These are phyloP conservation scores for Ptycholaimellus sp. DNA, from an alignment of 2,888 invertebrate species.

Conservation along the genomic window DNA sequence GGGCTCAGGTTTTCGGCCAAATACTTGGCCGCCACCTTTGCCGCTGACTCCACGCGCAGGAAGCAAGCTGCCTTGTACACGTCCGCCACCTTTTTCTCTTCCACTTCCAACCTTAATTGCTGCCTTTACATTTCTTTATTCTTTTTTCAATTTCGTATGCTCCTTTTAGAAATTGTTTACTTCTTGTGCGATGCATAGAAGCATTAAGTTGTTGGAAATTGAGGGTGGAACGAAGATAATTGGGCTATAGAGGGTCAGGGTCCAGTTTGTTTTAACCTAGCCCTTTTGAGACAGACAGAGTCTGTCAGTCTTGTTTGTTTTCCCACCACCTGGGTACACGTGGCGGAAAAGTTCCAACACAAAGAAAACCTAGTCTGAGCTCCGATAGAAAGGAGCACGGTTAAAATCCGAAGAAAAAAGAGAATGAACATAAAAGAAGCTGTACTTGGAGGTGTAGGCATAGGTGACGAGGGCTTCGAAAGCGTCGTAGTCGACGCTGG, in stretches of 20 bases:
- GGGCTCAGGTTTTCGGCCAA: constrained; percentile 42
- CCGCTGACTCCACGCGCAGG: constrained; percentile 45
- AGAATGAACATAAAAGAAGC: background rate
- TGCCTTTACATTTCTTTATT: background rate
- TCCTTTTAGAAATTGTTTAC: no score
- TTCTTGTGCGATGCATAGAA: no score
- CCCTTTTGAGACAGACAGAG: no score
- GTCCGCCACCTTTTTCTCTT: constrained; percentile 40
- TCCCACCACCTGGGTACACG: background rate
- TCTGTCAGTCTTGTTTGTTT: no score
- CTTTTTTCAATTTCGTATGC: background rate
- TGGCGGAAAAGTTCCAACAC: background rate
- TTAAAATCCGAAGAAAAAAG: background rate
- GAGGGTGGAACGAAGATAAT: no score
- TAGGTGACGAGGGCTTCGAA: constrained; percentile 52
- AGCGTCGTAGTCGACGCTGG: constrained; percentile 39
- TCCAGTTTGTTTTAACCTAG: no score
- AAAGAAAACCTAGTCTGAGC: background rate
- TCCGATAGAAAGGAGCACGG: background rate
- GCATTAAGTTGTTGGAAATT: no score
- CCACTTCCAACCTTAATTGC: constrained; percentile 32
- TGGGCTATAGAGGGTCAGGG: no score
- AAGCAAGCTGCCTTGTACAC: constrained; percentile 55
- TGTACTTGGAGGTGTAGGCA: constrained; percentile 49
- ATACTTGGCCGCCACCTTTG: constrained; percentile 45